These are phyloP conservation scores for Ryuthela nishihirai DNA, from an alignment of 2,888 invertebrate species.

Conservation along the genomic window DNA sequence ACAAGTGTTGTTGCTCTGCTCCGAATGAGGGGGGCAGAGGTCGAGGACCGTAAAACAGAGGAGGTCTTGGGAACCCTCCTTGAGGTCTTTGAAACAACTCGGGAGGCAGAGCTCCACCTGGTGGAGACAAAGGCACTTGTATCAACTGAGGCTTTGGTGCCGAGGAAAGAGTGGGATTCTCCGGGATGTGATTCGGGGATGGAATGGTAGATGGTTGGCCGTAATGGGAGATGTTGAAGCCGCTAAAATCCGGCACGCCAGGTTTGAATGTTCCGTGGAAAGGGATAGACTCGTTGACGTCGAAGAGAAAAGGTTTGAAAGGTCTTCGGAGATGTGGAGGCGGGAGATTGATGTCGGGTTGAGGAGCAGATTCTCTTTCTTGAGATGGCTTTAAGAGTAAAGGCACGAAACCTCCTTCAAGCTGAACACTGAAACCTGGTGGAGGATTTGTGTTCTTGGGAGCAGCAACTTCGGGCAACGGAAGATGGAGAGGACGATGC, in stretches of 20 bases:
- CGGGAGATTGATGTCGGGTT: slow-evolving; percentile 4
- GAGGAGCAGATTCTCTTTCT: slow-evolving; percentile 11
- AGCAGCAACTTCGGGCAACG: too few relatives aligned
- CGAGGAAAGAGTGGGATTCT: slow-evolving; percentile 9
- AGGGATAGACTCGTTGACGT: slow-evolving; percentile 40
- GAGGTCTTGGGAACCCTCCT: neutral
- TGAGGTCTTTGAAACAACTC: slow-evolving; percentile 4
- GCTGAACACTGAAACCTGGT: slow-evolving; percentile 14
- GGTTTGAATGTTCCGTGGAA: slow-evolving; percentile 43
- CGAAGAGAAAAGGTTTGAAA: slow-evolving; percentile 37
- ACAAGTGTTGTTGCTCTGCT: neutral
- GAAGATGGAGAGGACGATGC: too few relatives aligned
- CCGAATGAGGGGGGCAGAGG: neutral
- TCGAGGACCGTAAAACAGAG: slow-evolving; percentile 5
- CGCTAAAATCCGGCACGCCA: slow-evolving; percentile 43
- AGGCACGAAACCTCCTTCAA: slow-evolving; percentile 28
- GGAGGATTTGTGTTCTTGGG: neutral
- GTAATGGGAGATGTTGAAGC: slow-evolving; percentile 41
- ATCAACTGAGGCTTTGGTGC: slow-evolving; percentile 8
- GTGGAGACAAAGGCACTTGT: neutral
- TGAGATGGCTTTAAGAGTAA: slow-evolving; percentile 19
- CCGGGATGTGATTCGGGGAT: slow-evolving; percentile 3
- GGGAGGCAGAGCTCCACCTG: slow-evolving; percentile 3
- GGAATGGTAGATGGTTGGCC: slow-evolving; percentile 12
- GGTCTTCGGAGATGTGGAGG: slow-evolving; percentile 18